Evolutionary conservation across 2,113 vertebrate genomes (phyloP).

Genomic region (Seriola dumerili): DNA sequence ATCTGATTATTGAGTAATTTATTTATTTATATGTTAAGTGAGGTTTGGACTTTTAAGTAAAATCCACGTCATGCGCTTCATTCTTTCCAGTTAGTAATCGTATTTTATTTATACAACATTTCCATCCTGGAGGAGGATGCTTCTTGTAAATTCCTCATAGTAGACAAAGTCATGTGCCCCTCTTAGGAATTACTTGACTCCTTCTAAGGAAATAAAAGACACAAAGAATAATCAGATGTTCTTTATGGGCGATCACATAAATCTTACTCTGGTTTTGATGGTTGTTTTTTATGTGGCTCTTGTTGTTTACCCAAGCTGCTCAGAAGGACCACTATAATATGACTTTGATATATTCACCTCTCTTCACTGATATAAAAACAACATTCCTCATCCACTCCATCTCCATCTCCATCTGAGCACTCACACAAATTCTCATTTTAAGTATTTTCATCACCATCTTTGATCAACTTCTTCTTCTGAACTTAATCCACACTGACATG

Average conservation of each 20-base stretch:
- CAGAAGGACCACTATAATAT: constrained; percentile 14
- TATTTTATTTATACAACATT: constrained; percentile 44
- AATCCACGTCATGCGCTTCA: constrained; percentile 13
- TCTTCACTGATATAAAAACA: constrained; percentile 40
- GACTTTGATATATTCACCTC: constrained; percentile 46
- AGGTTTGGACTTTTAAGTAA: constrained; percentile 7
- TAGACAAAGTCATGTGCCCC: constrained; percentile 1
- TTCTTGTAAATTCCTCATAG: constrained; percentile 1
- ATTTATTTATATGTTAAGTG: constrained; percentile 20
- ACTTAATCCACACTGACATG: constrained; percentile 50
- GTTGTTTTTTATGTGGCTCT: constrained; percentile 48
- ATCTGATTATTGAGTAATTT: constrained; percentile 33
- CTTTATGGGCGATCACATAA: constrained; percentile 40
- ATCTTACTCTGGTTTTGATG: constrained; percentile 40
- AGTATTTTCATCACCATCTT: constrained; percentile 43
- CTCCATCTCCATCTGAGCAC: constrained; percentile 25
- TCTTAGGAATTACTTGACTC: constrained; percentile 37
- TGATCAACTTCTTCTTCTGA: constrained; percentile 36
- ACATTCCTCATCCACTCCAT: constrained; percentile 16
- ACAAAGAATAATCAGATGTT: constrained; percentile 41
- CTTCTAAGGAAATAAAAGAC: constrained; percentile 70
- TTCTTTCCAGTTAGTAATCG: constrained; percentile 15
- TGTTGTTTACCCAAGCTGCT: constrained; percentile 52
- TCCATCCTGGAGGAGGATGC: constrained; percentile 16
- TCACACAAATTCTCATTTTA: constrained; percentile 34